Evolutionary conservation across 2,113 vertebrate species (phyloP).

Genomic region (Odocoileus hemionus): DNA sequence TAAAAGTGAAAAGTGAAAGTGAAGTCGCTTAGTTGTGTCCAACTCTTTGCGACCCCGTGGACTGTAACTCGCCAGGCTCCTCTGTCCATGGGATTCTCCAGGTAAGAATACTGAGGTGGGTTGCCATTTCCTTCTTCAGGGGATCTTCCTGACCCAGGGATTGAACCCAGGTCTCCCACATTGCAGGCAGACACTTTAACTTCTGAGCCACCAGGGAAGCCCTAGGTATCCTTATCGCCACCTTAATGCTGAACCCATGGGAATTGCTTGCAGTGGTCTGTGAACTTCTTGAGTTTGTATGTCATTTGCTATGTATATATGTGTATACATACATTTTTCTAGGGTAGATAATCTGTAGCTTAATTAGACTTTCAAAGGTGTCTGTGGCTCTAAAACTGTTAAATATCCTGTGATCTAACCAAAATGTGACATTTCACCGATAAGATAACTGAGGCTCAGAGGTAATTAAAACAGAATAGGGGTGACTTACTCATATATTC

Average conservation of each 20-base stretch:
- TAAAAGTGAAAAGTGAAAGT: too few relatives aligned
- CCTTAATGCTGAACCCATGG: not conserved
- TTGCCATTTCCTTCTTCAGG: too few relatives aligned
- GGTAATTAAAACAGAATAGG: not conserved
- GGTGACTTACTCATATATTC: not conserved
- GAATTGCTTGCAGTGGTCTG: not conserved
- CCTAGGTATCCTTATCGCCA: not conserved
- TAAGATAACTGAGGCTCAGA: not conserved
- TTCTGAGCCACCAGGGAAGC: too few relatives aligned
- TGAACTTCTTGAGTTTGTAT: constrained; percentile 4
- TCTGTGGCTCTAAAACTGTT: not conserved
- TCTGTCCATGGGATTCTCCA: not conserved
- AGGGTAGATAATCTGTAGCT: not conserved
- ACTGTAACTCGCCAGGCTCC: not conserved
- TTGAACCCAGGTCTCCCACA: too few relatives aligned
- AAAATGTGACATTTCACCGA: constrained; percentile 6
- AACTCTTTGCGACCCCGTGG: not conserved
- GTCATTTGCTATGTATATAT: not conserved
- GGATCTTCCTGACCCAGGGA: too few relatives aligned
- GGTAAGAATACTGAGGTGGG: too few relatives aligned
- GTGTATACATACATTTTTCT: not conserved
- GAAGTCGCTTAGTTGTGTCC: not conserved
- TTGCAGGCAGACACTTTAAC: too few relatives aligned
- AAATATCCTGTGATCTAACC: not conserved
- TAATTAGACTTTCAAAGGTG: not conserved